A percentile compares a stretch with the other conserved stretches of the same genome.
Evolutionary conservation across 1,140 invertebrate genomes (phyloP).

Genomic region (Zaprionus nigranus): DNA sequence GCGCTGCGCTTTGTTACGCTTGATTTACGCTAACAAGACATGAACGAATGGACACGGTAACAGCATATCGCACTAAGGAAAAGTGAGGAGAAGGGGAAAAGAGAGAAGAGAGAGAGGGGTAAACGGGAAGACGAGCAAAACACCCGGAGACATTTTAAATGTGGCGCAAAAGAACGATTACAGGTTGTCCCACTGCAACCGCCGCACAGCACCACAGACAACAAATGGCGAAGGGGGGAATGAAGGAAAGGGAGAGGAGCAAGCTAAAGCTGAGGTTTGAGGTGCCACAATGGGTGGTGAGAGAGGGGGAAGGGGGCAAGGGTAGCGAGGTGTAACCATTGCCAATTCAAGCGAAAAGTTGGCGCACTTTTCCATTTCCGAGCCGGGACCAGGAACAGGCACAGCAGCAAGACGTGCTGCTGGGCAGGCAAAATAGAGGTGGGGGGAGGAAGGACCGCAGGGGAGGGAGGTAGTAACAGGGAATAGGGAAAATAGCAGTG

Average conservation of each 20-base stretch:
- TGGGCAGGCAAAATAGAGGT: background rate
- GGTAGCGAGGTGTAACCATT: slow-evolving; percentile 71
- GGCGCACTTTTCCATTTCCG: slow-evolving; percentile 81
- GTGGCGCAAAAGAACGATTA: slow-evolving; percentile 81
- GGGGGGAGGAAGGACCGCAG: no score
- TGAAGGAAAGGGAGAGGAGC: background rate
- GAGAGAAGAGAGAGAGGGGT: background rate
- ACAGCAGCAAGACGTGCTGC: slow-evolving; percentile 54
- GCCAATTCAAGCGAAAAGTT: slow-evolving; percentile 81
- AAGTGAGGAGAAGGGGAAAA: background rate
- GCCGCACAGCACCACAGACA: slow-evolving; percentile 62
- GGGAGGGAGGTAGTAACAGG: background rate
- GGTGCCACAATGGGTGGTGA: background rate
- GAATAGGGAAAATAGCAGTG: background rate
- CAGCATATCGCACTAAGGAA: slow-evolving; percentile 18
- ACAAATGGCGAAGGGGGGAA: slow-evolving; percentile 13
- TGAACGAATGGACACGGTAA: slow-evolving; percentile 76
- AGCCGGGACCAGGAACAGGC: slow-evolving; percentile 37
- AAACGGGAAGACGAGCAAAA: slow-evolving; percentile 41
- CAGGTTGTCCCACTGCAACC: slow-evolving; percentile 73
- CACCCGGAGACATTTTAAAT: slow-evolving; percentile 81
- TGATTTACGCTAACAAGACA: slow-evolving; percentile 83
- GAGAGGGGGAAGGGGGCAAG: background rate
- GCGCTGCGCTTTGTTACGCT: slow-evolving; percentile 75
- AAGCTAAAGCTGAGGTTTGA: background rate